Conservation (phyloP, 2,888 invertebrate species). For the Megastigmus dorsalis region DNA sequence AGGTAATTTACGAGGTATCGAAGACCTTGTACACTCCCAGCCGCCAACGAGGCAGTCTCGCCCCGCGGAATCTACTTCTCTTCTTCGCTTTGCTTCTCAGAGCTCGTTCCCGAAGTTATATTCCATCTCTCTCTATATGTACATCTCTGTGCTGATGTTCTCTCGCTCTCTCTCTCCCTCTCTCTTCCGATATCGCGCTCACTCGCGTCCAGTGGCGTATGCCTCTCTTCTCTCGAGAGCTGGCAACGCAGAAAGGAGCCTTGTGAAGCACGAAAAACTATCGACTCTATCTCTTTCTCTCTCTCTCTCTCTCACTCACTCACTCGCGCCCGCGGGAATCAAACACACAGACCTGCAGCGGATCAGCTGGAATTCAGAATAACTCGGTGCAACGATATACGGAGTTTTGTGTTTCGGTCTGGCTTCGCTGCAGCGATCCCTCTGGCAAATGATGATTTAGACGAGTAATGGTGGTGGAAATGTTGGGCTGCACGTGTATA, state of each 20-base stretch:
- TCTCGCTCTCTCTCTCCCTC: neutral
- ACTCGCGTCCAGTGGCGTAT: slow-evolving; percentile 46
- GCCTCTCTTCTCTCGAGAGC: slow-evolving; percentile 1
- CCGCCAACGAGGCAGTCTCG: slow-evolving; percentile 70
- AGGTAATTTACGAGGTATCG: slow-evolving; percentile 74
- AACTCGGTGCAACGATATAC: too few relatives aligned
- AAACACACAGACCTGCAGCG: neutral
- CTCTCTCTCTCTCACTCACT: too few relatives aligned
- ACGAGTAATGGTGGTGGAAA: too few relatives aligned
- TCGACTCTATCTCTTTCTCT: too few relatives aligned
- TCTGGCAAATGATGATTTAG: too few relatives aligned
- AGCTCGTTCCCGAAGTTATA: slow-evolving; percentile 29
- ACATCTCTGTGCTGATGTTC: too few relatives aligned
- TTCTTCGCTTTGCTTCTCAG: slow-evolving; percentile 59
- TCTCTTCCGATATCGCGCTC: neutral
- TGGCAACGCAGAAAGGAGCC: neutral
- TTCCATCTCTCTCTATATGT: too few relatives aligned
- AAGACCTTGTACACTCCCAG: slow-evolving; percentile 72
- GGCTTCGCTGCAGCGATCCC: too few relatives aligned
- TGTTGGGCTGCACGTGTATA: too few relatives aligned
- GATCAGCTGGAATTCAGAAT: neutral
- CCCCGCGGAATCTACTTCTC: slow-evolving; percentile 69
- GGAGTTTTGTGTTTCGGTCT: too few relatives aligned
- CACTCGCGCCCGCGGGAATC: neutral
- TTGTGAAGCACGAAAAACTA: neutral